phyloP scores from a whole-genome alignment of 2,113 vertebrate species.

The Herpetotheres cachinnans region DNA sequence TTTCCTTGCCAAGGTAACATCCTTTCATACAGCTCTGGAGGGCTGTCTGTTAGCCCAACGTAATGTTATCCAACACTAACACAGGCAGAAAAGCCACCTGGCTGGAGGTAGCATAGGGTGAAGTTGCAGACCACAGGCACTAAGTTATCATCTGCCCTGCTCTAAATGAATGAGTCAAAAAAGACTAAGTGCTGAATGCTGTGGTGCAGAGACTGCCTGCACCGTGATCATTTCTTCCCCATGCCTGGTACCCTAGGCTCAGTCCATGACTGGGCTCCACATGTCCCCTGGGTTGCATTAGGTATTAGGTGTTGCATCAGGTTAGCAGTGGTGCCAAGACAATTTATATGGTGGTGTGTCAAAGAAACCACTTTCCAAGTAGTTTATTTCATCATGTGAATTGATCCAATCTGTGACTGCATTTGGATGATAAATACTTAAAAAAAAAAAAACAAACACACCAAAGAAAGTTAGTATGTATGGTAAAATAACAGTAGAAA shows the following conservation, averaged over 20 bases:
- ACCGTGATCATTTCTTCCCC: background rate
- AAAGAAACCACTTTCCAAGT: background rate
- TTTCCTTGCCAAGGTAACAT: background rate
- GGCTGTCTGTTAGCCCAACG: background rate
- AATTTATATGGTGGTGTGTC: background rate
- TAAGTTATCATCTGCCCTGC: background rate
- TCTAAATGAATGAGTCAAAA: background rate
- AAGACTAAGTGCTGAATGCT: background rate
- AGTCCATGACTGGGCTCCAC: background rate
- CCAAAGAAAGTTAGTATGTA: fast-evolving
- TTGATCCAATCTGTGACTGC: background rate
- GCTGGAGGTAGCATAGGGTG: background rate
- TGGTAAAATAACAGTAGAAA: background rate
- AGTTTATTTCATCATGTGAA: background rate
- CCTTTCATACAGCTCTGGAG: background rate
- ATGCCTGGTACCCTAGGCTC: background rate
- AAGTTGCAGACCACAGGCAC: background rate
- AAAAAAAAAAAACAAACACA: background rate
- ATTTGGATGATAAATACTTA: background rate
- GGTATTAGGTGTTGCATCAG: background rate
- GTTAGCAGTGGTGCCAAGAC: background rate
- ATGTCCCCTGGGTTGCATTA: background rate
- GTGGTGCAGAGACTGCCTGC: background rate
- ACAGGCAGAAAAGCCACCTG: background rate
- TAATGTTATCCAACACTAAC: background rate